phyloP scores from a whole-genome alignment of 2,113 vertebrate genomes.

The Carettochelys insculpta region DNA sequence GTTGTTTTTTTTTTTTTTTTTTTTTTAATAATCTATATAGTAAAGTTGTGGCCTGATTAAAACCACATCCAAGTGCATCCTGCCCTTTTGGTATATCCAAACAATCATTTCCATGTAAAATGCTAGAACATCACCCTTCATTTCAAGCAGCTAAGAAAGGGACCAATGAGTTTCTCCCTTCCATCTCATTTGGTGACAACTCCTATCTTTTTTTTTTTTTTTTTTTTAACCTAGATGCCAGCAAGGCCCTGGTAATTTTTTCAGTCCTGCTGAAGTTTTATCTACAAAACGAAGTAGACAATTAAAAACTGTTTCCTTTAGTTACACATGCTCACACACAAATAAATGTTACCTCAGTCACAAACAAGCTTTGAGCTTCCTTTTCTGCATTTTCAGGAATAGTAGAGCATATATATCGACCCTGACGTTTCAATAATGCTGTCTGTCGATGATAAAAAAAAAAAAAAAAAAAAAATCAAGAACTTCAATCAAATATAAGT shows the following conservation, averaged over 20 bases:
- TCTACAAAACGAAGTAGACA: neutral
- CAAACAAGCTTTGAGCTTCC: constrained; percentile 93
- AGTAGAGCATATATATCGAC: constrained; percentile 87
- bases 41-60: no score
- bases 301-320: neutral
- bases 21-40: no score
- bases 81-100: no score
- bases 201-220: neutral
- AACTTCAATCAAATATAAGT: neutral
- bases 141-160: neutral
- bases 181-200: neutral
- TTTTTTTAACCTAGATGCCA: neutral
- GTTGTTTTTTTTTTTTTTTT: no score
- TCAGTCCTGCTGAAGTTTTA: neutral
- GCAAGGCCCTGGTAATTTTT: neutral
- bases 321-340: neutral
- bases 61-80: no score
- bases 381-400: constrained; percentile 90
- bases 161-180: neutral
- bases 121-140: neutral
- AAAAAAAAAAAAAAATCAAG: constrained; percentile 16
- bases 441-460: constrained; percentile 79
- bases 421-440: constrained; percentile 86
- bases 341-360: constrained; percentile 88
- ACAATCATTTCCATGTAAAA: neutral